Percentiles rank a stretch among this genome's conserved stretches.
phyloP scores from a whole-genome alignment of 2,113 vertebrate species.

The Condylura cristata region DNA sequence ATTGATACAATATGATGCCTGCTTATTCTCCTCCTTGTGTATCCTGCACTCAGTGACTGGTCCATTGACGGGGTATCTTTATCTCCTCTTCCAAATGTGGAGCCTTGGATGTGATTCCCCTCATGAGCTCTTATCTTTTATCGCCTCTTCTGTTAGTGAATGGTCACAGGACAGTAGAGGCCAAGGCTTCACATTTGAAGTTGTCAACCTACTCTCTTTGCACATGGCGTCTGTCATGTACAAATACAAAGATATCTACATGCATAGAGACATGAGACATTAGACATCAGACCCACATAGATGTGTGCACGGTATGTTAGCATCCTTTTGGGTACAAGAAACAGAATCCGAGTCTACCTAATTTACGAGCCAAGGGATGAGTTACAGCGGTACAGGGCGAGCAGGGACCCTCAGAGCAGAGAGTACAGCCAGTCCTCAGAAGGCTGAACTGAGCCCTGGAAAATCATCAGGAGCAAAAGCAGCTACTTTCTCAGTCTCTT shows the following conservation, averaged over 20 bases:
- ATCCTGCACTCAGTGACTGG: neutral
- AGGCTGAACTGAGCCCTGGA: constrained; percentile 60
- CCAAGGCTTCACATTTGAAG: neutral
- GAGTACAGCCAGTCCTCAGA: constrained; percentile 66
- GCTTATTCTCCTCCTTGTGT: neutral
- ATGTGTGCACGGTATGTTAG: neutral
- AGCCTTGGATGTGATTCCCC: neutral
- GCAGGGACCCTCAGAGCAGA: neutral
- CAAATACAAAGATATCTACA: neutral
- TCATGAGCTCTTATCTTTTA: neutral
- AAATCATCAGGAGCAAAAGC: constrained; percentile 57
- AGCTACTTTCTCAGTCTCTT: constrained; percentile 61
- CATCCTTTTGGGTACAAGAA: neutral
- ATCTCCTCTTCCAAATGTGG: neutral
- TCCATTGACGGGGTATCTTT: neutral
- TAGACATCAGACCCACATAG: neutral
- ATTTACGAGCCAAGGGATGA: neutral
- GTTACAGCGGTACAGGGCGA: neutral
- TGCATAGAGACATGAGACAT: neutral
- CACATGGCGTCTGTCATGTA: neutral
- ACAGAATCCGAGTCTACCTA: neutral
- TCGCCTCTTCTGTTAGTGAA: constrained; percentile 10
- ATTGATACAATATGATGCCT: too few species aligned
- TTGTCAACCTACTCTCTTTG: neutral
- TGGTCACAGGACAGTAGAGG: neutral